Evolutionary conservation across 2,888 invertebrate genomes (phyloP), one percentile per base, ranked within the genome.

Genomic region (Palloptera scutellata): DNA sequence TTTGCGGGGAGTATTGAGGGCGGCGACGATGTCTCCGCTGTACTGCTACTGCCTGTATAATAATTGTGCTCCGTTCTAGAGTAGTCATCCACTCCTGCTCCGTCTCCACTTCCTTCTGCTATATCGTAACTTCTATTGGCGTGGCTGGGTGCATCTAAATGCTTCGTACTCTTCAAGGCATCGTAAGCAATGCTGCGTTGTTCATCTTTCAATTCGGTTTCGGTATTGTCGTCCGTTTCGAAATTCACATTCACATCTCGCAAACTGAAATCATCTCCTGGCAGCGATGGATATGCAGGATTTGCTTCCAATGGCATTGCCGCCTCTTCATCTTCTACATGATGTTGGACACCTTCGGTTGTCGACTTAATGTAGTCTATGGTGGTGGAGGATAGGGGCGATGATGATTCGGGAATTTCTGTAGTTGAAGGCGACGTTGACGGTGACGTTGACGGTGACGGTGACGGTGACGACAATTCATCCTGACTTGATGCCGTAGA

Each of bases 241-340:
- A 71, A 75, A 1, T 81, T 67, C 19, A 80, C 79, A 63, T 78
- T 79, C 0, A 80, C 79, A 59, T 81, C 81, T 13, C 81, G 72
- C 61, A 82, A 74, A 68, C 85, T 86, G 76, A 88, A 86, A 64
- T 87, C 85, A 67, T 88, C 88, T 6, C 86, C 87, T 5, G 87
- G 86, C 65, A 88, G 78, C 1, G 86, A 86, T 1, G 88, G 88
- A 79, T 88, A 88, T 3, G 87, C 87, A 0, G 88, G 88, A 79
- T 88, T 88, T 1, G 78, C 76, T 63, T 83, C 83, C 52, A 76
- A 71, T 19, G 78, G 77, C 30, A 79, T 75, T 41, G 75, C 75
- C 8, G 77, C 75, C 8, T 84, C 82, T 42, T 83, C 83, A 12
- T 78, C 78, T 12, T 81, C 80, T n/a, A 71, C 55, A 58, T 77